Evolutionary conservation across 2,888 invertebrate species (phyloP), one percentile per base, ranked within the genome.

Genomic region (Dynastes grantii): DNA sequence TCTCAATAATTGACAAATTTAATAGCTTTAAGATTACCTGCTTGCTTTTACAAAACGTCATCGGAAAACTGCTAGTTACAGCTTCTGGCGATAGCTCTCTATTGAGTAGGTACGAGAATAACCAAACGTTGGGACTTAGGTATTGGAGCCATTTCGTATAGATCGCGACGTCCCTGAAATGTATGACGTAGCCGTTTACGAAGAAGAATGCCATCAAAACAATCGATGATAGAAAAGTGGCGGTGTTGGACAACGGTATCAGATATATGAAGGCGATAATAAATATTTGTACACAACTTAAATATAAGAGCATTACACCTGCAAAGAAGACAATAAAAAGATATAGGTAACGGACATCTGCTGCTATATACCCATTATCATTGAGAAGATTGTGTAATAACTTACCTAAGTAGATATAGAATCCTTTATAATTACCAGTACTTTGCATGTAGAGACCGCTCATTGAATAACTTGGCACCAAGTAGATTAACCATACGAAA

Each of bases 391-490:
- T 5, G 4, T 6, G 32, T 37, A 5, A 37, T 16, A 55, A 80
- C 87, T 88, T 88, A 94, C 94, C 94, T 90, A 94, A 91, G 86
- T 94, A 94, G 81, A 93, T 89, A 87, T 94, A 94, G 86, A 94
- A 94, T 81, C 94, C 94, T 76, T 93, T 92, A 83, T 93, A 91
- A 85, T 92, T 92, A 67, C 90, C 92, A 13, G 91, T 90, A 11
- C 92, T 91, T 85, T 94, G 94, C 84, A 93, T 92, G 84, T 96
- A 95, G 0, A 96, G 89, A 0, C 96, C 96, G 37, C 94, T 94
- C 96, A 97, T 96, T 22, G 95, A 95, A 87, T 95, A 96, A 64
- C 96, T 96, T 16, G 98, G 98, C 79, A 97, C 93, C 76, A 97
- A 87, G 87, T 95, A 97, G 2, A 96, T 95, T 82, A 96, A 85